Evolutionary conservation across 1,140 invertebrate genomes (phyloP), one percentile per base, ranked within the genome.

Genomic region (Neodiprion lecontei): DNA sequence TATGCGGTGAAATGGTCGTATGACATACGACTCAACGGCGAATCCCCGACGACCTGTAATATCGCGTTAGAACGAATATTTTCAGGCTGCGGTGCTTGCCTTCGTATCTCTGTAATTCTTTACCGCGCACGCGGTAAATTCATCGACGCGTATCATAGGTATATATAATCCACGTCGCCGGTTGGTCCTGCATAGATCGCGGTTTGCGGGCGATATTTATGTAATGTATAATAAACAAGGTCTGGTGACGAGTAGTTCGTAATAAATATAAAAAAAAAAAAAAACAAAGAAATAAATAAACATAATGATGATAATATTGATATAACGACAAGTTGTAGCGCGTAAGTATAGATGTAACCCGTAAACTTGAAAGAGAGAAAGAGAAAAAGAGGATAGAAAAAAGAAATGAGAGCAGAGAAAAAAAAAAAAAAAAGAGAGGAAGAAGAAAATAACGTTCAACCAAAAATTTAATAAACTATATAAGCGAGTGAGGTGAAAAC

Each of bases 401-500:
- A 50, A 73, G 50, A 49, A 48, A 28, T 21, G 3, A 73, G 21
- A 73, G 53, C 50, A 7, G 61, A 49, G 61, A 69, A 53, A 76
- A 68, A 48, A 72, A 11, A 11, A 61, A 68, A 17, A 72, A 47
- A 50, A 61, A 47, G 17, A 47, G 2, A 70, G 28, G 48, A 69
- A 66, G 23, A 48, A 65, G 17, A 40, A 50, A 50, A 72, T 67
- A 49, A 68, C 40, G 9, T 21, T n/a, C 49, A 48, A 75, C 47
- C 48, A 71, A 68, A 23, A 67, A 75, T 70, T 65, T 70, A 72
- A 75, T 70, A 69, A 67, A 72, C 67, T 75, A 74, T 72, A 77
- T 77, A 75, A 77, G 72, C 23, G 73, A 75, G 74, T 70, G 72
- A 72, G 47, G 61, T 48, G 40, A 23, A 75, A 77, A 72, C 48